Conservation (phyloP, 1,140 invertebrate genomes). For the Pteromalus puparum region DNA sequence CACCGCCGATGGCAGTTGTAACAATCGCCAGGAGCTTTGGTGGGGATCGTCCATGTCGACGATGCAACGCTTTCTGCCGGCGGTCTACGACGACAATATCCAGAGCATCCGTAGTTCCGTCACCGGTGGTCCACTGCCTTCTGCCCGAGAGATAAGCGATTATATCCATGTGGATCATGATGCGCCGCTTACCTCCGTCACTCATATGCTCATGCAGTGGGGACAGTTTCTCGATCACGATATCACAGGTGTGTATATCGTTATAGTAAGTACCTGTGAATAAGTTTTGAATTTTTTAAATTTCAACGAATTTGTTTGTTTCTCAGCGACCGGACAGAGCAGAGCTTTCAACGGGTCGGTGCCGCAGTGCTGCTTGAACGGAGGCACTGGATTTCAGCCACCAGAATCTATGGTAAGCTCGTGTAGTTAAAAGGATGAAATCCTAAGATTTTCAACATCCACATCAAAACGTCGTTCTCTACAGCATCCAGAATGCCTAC, state of each 20-base stretch:
- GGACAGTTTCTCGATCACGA: constrained; percentile 91
- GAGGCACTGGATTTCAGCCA: constrained; percentile 78
- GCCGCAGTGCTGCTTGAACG: constrained; percentile 85
- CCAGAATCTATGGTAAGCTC: constrained; percentile 78
- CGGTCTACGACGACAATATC: constrained; percentile 88
- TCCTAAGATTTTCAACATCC: not conserved
- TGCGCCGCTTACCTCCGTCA: constrained; percentile 75
- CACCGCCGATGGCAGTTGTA: constrained; percentile 90
- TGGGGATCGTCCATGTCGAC: constrained; percentile 90
- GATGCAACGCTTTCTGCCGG: constrained; percentile 80
- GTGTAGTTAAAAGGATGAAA: constrained; percentile 31
- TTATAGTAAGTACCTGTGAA: not conserved
- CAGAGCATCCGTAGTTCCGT: constrained; percentile 74
- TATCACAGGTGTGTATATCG: constrained; percentile 79
- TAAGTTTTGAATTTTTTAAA: constrained; percentile 52
- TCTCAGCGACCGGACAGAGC: constrained; percentile 71
- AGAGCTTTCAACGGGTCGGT: constrained; percentile 88
- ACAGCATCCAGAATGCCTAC: constrained; percentile 89
- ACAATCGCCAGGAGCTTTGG: constrained; percentile 84
- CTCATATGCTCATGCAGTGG: constrained; percentile 91
- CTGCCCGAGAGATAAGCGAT: constrained; percentile 80
- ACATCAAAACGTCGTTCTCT: not conserved
- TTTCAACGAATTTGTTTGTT: not conserved
- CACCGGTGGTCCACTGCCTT: constrained; percentile 79
- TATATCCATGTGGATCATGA: constrained; percentile 81